These are phyloP conservation scores for Notodonta dromedarius DNA, from an alignment of 2,888 invertebrate species.

Conservation along the genomic window DNA sequence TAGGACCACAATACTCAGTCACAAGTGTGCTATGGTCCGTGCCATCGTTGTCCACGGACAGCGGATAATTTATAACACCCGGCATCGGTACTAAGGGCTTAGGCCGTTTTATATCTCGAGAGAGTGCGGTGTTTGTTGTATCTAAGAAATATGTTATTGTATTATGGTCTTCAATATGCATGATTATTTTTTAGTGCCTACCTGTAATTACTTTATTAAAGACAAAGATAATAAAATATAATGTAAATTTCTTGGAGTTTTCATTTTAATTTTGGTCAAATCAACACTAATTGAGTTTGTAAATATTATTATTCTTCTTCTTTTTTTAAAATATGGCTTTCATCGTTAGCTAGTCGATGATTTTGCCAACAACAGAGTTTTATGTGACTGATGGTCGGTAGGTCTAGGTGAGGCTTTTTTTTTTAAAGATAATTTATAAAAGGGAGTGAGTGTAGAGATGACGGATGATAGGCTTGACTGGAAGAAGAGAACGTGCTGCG, in stretches of 20 bases:
- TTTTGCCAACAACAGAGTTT: too few species aligned
- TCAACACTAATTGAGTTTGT: too few species aligned
- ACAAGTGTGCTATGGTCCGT: slow-evolving; percentile 35
- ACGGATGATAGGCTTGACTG: too few species aligned
- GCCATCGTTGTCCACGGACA: slow-evolving; percentile 35
- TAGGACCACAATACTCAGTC: slow-evolving; percentile 45
- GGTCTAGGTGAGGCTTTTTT: too few species aligned
- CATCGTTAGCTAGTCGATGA: too few species aligned
- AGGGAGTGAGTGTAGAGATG: too few species aligned
- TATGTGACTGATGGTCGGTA: too few species aligned
- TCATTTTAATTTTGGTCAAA: slow-evolving; percentile 22
- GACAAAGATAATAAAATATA: slow-evolving; percentile 84
- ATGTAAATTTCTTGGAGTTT: slow-evolving; percentile 71
- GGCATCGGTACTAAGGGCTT: slow-evolving; percentile 42
- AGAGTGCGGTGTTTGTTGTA: slow-evolving; percentile 70
- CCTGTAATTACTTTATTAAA: slow-evolving; percentile 84
- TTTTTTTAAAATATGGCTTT: too few species aligned
- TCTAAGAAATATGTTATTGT: slow-evolving; percentile 80
- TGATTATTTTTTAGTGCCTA: slow-evolving; percentile 84
- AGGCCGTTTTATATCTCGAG: slow-evolving; percentile 40
- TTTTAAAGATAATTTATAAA: too few species aligned
- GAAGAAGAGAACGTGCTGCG: too few species aligned
- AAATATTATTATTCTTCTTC: too few species aligned
- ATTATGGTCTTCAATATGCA: slow-evolving; percentile 82
- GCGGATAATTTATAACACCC: slow-evolving; percentile 23